Conservation (phyloP, 2,888 invertebrate species). For the Archips crataeganus region DNA sequence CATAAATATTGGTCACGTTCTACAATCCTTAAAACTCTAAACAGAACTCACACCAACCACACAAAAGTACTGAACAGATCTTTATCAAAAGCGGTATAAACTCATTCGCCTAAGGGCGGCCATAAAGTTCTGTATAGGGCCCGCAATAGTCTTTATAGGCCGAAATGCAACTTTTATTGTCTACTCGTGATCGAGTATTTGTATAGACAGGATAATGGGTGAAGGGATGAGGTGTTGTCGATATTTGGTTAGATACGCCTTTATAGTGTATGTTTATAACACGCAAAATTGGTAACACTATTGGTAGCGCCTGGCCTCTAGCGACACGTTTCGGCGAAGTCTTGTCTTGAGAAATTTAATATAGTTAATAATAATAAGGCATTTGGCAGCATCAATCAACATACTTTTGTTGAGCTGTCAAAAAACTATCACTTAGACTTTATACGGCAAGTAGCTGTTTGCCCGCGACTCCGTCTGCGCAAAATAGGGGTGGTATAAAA, state of each 20-base stretch:
- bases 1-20: not conserved
- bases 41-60: slow-evolving; percentile 31
- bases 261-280: too few species aligned
- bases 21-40: not conserved
- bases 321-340: too few species aligned
- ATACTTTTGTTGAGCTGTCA: too few species aligned
- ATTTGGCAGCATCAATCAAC: too few species aligned
- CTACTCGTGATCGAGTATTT: slow-evolving; percentile 60
- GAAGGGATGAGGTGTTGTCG: slow-evolving; percentile 34
- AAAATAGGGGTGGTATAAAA: too few species aligned
- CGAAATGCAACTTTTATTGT: slow-evolving; percentile 63
- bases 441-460: too few species aligned
- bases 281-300: too few species aligned
- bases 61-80: slow-evolving; percentile 48
- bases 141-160: slow-evolving; percentile 48
- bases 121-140: slow-evolving; percentile 59
- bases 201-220: slow-evolving; percentile 54
- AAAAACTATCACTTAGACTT: too few species aligned
- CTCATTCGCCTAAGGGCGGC: slow-evolving; percentile 58
- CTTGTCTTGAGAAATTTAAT: too few species aligned
- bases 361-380: too few species aligned
- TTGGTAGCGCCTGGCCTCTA: too few species aligned
- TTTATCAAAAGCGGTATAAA: slow-evolving; percentile 59
- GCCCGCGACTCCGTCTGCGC: too few species aligned
- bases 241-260: not conserved